Evolutionary conservation across 1,140 invertebrate genomes (phyloP).

Genomic region (Paralvinella palmiformis): DNA sequence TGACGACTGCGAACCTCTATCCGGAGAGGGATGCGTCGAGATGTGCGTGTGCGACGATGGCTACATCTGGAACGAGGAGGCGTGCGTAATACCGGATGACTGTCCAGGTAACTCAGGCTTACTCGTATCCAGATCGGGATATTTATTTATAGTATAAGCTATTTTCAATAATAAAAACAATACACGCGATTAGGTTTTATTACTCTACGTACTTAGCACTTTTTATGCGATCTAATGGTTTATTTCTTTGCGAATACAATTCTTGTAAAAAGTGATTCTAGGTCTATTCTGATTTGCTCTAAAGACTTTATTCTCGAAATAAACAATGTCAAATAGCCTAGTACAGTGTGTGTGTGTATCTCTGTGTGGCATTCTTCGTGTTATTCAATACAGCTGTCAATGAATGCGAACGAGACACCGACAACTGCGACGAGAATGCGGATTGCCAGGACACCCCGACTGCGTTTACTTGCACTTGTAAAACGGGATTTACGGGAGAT

Average conservation of each 20-base stretch:
- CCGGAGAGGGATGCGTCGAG: no score
- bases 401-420: not conserved
- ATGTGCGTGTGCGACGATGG: no score
- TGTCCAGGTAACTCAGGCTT: no score
- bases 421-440: slow-evolving; percentile 5
- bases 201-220: not conserved
- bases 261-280: not conserved
- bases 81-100: no score
- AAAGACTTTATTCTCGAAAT: not conserved
- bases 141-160: no score
- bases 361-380: not conserved
- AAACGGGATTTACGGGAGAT: slow-evolving; percentile 9
- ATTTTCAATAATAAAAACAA: no score
- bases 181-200: no score
- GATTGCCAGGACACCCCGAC: slow-evolving; percentile 17
- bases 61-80: no score
- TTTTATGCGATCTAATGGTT: not conserved
- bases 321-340: not conserved
- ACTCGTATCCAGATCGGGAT: no score
- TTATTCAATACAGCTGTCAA: not conserved
- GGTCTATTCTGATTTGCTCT: not conserved
- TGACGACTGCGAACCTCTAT: no score
- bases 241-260: not conserved
- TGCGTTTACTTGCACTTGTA: slow-evolving; percentile 34
- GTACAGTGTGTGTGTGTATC: no score